Conservation (phyloP, 2,888 invertebrate species). For the Caenorhabditis uteleia region DNA sequence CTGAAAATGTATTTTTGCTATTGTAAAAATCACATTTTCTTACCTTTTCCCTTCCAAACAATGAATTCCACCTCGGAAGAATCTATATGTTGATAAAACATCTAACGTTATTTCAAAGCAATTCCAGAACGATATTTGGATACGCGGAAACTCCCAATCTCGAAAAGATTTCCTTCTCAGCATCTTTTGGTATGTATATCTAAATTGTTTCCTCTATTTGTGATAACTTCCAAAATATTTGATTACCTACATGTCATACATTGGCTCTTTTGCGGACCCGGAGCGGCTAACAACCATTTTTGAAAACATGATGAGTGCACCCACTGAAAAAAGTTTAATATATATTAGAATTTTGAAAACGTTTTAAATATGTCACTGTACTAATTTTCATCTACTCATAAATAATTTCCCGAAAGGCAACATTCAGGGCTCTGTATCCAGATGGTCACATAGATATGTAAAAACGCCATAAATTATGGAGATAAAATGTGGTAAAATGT, state of each 20-base stretch:
- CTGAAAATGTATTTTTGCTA: constrained; percentile 11
- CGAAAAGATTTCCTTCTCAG: constrained; percentile 37
- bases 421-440: too few species aligned
- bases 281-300: constrained; percentile 49
- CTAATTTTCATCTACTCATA: too few species aligned
- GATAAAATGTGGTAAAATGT: too few species aligned
- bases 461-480: too few species aligned
- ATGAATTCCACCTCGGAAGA: constrained; percentile 23
- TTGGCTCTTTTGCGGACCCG: constrained; percentile 43
- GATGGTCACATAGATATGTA: too few species aligned
- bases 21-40: neutral
- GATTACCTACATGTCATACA: constrained; percentile 51
- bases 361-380: neutral
- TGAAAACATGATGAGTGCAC: constrained; percentile 50
- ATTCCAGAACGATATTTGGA: constrained; percentile 17
- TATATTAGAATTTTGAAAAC: neutral
- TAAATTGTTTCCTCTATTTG: constrained; percentile 2
- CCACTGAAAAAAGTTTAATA: constrained; percentile 38
- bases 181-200: constrained; percentile 46
- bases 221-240: neutral
- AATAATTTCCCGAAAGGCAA: too few species aligned
- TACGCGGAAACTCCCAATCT: constrained; percentile 39
- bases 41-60: constrained; percentile 30
- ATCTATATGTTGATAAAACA: constrained; percentile 39
- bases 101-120: constrained; percentile 38